These are phyloP conservation scores for Gymnorhina tibicen DNA, from an alignment of 2,113 vertebrate genomes.

Conservation along the genomic window DNA sequence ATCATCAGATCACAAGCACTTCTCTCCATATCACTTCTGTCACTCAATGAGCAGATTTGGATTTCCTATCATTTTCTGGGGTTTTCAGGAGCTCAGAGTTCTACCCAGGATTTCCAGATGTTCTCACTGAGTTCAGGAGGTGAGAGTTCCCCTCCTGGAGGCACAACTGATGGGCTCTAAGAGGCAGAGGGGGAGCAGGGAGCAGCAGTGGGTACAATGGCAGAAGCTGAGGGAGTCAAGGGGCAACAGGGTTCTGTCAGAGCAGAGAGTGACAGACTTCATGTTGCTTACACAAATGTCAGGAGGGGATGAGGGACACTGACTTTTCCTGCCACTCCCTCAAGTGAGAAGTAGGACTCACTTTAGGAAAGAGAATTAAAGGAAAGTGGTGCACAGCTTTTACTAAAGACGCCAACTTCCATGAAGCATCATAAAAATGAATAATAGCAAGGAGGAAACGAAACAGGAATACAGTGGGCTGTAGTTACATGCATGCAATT, in stretches of 20 bases:
- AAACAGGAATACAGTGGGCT: neutral
- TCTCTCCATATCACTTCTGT: neutral
- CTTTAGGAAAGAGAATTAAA: neutral
- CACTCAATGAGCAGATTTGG: neutral
- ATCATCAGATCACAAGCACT: neutral
- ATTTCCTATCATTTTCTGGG: neutral
- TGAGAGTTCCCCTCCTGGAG: neutral
- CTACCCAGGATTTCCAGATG: neutral
- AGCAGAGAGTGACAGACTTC: neutral
- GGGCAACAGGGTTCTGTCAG: neutral
- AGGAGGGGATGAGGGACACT: neutral
- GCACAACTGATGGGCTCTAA: neutral
- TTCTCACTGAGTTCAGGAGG: neutral
- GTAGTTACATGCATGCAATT: neutral
- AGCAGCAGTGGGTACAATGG: neutral
- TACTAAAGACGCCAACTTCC: neutral
- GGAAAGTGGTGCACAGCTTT: neutral
- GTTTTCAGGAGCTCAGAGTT: neutral
- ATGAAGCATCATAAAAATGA: neutral
- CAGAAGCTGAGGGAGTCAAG: neutral
- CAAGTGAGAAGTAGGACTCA: neutral
- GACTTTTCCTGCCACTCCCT: neutral
- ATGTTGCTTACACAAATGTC: neutral
- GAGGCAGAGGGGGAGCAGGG: accelerated
- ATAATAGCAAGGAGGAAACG: neutral